Evolutionary conservation across 2,113 vertebrate genomes (phyloP).

Genomic region (Carassius carassius): DNA sequence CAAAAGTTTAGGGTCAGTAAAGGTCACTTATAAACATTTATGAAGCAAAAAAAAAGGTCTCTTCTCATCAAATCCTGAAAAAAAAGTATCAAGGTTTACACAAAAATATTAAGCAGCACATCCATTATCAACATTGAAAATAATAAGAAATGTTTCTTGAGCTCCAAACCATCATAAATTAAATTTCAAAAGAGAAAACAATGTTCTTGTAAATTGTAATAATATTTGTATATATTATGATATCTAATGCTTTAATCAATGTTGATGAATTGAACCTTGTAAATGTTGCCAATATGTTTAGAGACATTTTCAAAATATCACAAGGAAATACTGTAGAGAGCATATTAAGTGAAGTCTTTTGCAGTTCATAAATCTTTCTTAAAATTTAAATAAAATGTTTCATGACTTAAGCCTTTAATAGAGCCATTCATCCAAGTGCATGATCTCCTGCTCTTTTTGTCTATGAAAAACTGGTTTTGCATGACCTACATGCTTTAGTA

Average conservation of each 20-base stretch:
- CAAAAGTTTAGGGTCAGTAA: no score
- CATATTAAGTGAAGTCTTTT: not conserved
- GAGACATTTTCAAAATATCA: not conserved
- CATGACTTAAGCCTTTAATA: not conserved
- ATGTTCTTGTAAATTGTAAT: not conserved
- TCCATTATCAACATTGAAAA: not conserved
- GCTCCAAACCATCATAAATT: not conserved
- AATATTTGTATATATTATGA: not conserved
- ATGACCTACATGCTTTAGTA: conserved; percentile 23
- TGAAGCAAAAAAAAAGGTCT: no score
- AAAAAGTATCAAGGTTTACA: not conserved
- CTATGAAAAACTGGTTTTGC: conserved; percentile 2
- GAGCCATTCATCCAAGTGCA: not conserved
- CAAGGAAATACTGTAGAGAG: not conserved
- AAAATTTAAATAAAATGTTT: not conserved
- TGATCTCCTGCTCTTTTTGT: conserved; percentile 8
- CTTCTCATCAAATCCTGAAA: no score
- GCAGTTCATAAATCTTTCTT: conserved; percentile 20
- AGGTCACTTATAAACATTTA: no score
- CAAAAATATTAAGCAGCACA: not conserved
- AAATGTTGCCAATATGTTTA: not conserved
- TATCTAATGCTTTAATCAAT: no score
- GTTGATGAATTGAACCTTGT: no score
- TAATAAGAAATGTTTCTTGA: not conserved
- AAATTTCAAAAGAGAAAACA: not conserved